Evolutionary conservation across 2,113 vertebrate species (phyloP).

Genomic region (Takifugu bimaculatus): DNA sequence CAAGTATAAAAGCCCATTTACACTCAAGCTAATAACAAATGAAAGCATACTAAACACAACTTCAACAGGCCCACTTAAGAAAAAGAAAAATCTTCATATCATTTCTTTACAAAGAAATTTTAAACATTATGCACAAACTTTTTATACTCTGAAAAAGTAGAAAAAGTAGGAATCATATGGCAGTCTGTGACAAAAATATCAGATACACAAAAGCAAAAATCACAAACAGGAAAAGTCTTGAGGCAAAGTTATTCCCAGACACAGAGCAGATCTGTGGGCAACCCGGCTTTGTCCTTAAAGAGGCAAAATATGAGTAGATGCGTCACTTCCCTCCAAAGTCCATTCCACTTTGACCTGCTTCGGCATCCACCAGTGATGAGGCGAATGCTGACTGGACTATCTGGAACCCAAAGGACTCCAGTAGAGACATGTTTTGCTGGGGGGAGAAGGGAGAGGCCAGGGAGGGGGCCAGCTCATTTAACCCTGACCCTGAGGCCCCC

Average conservation of each 20-base stretch:
- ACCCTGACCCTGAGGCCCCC: slow-evolving; percentile 49
- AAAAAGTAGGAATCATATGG: slow-evolving; percentile 62
- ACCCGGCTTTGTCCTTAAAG: slow-evolving; percentile 37
- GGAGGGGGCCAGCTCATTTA: slow-evolving; percentile 84
- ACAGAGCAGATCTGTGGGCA: slow-evolving; percentile 41
- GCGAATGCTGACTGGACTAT: slow-evolving; percentile 98
- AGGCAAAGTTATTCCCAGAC: slow-evolving; percentile 61
- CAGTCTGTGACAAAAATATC: slow-evolving; percentile 61
- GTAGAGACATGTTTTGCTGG: slow-evolving; percentile 98
- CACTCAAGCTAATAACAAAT: slow-evolving; percentile 24
- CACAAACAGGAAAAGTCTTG: slow-evolving; percentile 60
- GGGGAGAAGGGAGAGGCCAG: slow-evolving; percentile 92
- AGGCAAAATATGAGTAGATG: slow-evolving; percentile 11
- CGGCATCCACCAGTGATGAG: slow-evolving; percentile 91
- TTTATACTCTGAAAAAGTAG: slow-evolving; percentile 54
- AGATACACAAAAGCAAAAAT: slow-evolving; percentile 41
- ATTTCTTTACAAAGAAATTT: slow-evolving; percentile 35
- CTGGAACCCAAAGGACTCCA: slow-evolving; percentile 98
- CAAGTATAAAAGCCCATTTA: slow-evolving; percentile 25
- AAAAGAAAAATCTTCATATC: slow-evolving; percentile 44
- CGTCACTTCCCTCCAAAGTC: slow-evolving; percentile 90
- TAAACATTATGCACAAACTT: slow-evolving; percentile 31
- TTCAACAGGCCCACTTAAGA: slow-evolving; percentile 31
- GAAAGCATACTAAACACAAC: slow-evolving; percentile 23
- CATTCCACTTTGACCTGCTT: slow-evolving; percentile 88